These are phyloP conservation scores for Andrena cerasifolii DNA, from an alignment of 1,140 invertebrate species.

Conservation along the genomic window DNA sequence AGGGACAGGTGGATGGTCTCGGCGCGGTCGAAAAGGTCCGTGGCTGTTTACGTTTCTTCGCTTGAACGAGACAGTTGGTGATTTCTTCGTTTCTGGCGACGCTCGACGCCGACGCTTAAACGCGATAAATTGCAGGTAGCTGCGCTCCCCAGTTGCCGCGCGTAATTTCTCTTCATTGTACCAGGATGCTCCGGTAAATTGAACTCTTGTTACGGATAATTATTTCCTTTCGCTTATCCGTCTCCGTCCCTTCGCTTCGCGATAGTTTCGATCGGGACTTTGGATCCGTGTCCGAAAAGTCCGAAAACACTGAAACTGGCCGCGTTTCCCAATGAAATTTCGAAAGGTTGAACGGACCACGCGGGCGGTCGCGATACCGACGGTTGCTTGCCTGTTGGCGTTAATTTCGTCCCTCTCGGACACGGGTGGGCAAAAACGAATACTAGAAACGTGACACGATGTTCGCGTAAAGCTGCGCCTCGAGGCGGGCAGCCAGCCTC, in stretches of 20 bases:
- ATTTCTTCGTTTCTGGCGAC: conserved; percentile 19
- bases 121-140: conserved; percentile 7
- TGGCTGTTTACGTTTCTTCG: conserved; percentile 36
- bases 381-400: conserved; percentile 70
- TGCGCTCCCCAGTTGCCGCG: background rate
- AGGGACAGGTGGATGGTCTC: too few relatives aligned
- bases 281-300: too few relatives aligned
- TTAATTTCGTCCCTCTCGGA: conserved; percentile 68
- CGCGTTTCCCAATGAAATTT: too few relatives aligned
- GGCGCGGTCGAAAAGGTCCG: conserved; percentile 8
- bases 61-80: conserved; percentile 14
- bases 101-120: background rate
- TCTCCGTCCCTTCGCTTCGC: background rate
- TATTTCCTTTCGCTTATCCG: background rate
- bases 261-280: too few relatives aligned
- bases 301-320: too few relatives aligned
- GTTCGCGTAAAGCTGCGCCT: conserved; percentile 66
- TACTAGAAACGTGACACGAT: conserved; percentile 57
- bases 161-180: conserved; percentile 18
- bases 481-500: conserved; percentile 32
- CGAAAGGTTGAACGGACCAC: too few relatives aligned
- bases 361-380: conserved; percentile 23
- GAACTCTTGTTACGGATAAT: background rate
- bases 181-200: background rate
- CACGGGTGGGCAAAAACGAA: conserved; percentile 60